Conservation (phyloP, 2,797 vertebrate genomes). For the Crotalus adamanteus region DNA sequence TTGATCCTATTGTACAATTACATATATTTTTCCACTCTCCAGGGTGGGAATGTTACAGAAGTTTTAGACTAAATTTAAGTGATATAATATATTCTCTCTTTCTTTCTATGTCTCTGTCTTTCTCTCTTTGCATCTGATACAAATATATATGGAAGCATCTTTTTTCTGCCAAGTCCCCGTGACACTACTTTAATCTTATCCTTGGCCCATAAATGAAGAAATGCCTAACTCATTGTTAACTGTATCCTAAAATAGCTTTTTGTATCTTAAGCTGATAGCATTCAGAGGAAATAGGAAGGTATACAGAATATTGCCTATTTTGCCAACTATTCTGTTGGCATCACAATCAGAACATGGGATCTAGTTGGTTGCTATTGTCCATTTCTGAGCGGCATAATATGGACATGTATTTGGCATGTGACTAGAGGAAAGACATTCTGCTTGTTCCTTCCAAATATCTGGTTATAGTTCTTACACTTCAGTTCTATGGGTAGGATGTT, state of each 20-base stretch:
- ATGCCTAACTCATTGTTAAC: neutral
- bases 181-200: neutral
- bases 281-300: neutral
- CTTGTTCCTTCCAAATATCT: neutral
- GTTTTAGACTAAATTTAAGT: neutral
- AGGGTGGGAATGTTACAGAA: neutral
- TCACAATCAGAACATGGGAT: neutral
- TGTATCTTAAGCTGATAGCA: neutral
- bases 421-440: neutral
- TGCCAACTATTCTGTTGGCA: neutral
- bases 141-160: neutral
- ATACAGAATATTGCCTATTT: neutral
- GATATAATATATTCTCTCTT: neutral
- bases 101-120: neutral
- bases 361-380: neutral
- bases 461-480: neutral
- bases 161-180: neutral
- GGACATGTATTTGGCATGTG: neutral
- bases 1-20: constrained; percentile 49
- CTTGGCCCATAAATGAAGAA: neutral
- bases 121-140: neutral
- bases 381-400: neutral
- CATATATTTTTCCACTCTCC: neutral
- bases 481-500: neutral
- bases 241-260: neutral